Evolutionary conservation across 2,888 invertebrate species (phyloP).

Genomic region (Volucella inflata): DNA sequence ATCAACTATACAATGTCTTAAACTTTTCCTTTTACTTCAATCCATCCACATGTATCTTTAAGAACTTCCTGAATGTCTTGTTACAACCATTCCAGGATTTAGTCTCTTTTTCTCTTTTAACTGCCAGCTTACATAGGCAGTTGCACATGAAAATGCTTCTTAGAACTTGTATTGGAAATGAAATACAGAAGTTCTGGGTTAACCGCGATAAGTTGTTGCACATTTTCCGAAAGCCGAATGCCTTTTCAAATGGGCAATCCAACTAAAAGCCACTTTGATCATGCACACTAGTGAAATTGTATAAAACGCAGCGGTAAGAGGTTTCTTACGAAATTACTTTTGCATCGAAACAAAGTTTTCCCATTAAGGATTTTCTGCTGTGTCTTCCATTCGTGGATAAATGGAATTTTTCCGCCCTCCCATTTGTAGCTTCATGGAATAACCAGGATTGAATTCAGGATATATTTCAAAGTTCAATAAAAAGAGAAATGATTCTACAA

Average conservation of each 20-base stretch:
- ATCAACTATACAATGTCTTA: conserved; percentile 23
- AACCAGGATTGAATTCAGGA: conserved; percentile 22
- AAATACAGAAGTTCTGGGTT: conserved; percentile 75
- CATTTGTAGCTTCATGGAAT: conserved; percentile 50
- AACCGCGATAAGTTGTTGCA: conserved; percentile 76
- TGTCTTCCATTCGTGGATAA: conserved; percentile 38
- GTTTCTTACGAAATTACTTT: conserved; percentile 74
- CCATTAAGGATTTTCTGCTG: conserved; percentile 73
- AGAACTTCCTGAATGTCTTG: conserved; percentile 42
- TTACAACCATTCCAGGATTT: conserved; percentile 46
- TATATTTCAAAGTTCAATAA: conserved; percentile 61
- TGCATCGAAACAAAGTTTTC: conserved; percentile 74
- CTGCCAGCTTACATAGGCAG: conserved; percentile 71
- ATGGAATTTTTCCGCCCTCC: conserved; percentile 48
- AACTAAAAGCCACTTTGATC: conserved; percentile 76
- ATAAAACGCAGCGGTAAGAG: conserved; percentile 53
- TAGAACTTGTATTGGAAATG: conserved; percentile 75
- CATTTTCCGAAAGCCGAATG: conserved; percentile 66
- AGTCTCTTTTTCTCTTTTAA: not conserved
- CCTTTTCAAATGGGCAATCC: conserved; percentile 70
- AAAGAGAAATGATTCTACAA: too few relatives aligned
- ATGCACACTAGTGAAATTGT: conserved; percentile 57
- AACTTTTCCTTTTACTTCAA: conserved; percentile 6
- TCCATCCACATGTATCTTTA: conserved; percentile 51
- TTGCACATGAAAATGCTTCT: conserved; percentile 76